Base-by-base conservation (phyloP, 1,140 invertebrate species). In the Oryzaephilus surinamensis region DNA sequence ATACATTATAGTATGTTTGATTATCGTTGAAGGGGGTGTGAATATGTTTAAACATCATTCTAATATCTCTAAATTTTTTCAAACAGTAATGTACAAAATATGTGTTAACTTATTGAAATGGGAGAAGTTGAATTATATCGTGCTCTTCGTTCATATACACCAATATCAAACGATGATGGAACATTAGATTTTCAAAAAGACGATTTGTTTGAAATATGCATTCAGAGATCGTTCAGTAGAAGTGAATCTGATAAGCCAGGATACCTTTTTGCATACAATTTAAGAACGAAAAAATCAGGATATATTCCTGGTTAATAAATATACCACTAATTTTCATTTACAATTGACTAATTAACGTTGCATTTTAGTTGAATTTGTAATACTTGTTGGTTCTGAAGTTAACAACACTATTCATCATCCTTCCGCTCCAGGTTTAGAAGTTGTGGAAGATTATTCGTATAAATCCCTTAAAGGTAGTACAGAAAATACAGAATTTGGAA, bases 331-430 rank as follows among this genome's bases (percentile, higher is more conserved):
- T 14, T 15, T 31, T 17, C 3, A 16, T 15, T n/a, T n/a, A 16
- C 5, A 11, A 13, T 27, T n/a, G 8, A 29, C 3, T 29, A 29
- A 29, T 2, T 13, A 11, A 29, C 14, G 7, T 19, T 34, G 2
- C 6, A 11, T 53, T 55, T 30, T 33, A 55, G 55, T 57, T 36
- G 51, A 51, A 30, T 38, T 48, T 32, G 55, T 57, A 6, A 55
- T 54, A 39, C 31, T 57, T 6, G 32, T 57, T 19, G 52, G 55
- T 13, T 48, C 46, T 28, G 47, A 55, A 38, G 51, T 57, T 4
- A 55, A 57, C 32, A 52, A 55, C 13, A 57, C 49, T 24, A 53
- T 57, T 8, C 52, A 55, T 35, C 55, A 55, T 46, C 52, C 55
- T 16, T 55, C 55, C 14, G 52, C 53, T 13, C 38, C 49, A 17